phyloP scores from a whole-genome alignment of 2,797 vertebrate genomes.

The Protonibea diacanthus region DNA sequence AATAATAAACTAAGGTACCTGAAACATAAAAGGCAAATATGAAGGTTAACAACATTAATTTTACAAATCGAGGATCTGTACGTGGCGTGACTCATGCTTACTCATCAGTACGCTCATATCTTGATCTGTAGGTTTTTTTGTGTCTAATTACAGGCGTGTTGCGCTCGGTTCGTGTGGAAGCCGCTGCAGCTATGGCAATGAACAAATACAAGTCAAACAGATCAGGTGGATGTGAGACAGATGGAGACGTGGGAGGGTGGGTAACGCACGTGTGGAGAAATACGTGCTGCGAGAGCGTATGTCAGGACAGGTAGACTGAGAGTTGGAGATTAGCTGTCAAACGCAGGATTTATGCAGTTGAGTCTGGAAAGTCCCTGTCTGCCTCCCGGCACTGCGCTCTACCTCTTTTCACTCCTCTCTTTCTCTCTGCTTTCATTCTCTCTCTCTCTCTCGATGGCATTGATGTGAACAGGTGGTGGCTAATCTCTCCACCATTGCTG shows the following conservation, averaged over 20 bases:
- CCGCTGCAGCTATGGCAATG: slow-evolving; percentile 79
- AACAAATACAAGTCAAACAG: slow-evolving; percentile 79
- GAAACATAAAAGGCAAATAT: slow-evolving; percentile 33
- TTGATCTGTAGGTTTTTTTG: slow-evolving; percentile 39
- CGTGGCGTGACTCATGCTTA: slow-evolving; percentile 61
- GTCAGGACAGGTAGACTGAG: slow-evolving; percentile 70
- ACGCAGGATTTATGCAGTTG: slow-evolving; percentile 68
- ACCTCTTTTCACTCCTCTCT: slow-evolving; percentile 9
- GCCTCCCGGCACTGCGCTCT: slow-evolving; percentile 54
- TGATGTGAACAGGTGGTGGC: slow-evolving; percentile 51
- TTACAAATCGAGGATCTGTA: slow-evolving; percentile 38
- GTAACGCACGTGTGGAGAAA: slow-evolving; percentile 50
- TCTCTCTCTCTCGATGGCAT: slow-evolving; percentile 35
- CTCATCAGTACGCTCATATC: slow-evolving; percentile 53
- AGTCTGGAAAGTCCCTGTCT: slow-evolving; percentile 82
- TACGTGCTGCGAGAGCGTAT: slow-evolving; percentile 54
- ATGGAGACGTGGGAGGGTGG: slow-evolving; percentile 43
- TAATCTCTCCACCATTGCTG: not conserved
- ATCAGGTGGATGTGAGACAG: slow-evolving; percentile 50
- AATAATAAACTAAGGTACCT: slow-evolving; percentile 31
- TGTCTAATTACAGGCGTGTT: slow-evolving; percentile 66
- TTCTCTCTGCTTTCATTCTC: slow-evolving; percentile 4
- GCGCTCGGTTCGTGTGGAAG: slow-evolving; percentile 42
- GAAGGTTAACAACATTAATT: slow-evolving; percentile 6
- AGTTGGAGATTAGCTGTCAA: slow-evolving; percentile 76